Evolutionary conservation across 2,888 invertebrate genomes (phyloP).

Genomic region (Terebella lapidaria): DNA sequence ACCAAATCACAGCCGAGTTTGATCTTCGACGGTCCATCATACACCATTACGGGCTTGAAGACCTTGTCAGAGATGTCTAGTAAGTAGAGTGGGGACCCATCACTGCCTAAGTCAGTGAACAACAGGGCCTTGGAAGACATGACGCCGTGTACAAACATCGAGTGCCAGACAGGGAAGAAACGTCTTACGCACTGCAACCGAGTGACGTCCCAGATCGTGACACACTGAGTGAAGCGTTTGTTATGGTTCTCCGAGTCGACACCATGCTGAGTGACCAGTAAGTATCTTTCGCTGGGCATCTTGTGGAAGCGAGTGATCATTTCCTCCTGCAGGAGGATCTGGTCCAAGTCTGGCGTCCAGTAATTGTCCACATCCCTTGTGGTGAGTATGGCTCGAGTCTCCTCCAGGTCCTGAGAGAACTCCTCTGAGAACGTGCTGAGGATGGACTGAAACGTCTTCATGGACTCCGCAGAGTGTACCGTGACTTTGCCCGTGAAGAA

Average conservation of each 20-base stretch:
- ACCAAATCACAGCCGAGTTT: background rate
- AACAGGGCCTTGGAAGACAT: background rate
- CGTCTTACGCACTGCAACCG: conserved; percentile 15
- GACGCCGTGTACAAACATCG: background rate
- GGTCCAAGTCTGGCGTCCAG: conserved; percentile 12
- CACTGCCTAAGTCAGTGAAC: background rate
- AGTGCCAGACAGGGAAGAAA: conserved; percentile 10
- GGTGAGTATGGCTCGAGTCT: conserved; percentile 7
- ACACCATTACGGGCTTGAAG: background rate
- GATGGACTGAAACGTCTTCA: conserved; percentile 3
- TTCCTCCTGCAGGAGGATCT: background rate
- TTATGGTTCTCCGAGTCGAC: background rate
- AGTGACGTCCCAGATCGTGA: conserved; percentile 18
- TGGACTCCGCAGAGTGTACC: conserved; percentile 3
- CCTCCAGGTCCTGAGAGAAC: background rate
- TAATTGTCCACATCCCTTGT: conserved; percentile 15
- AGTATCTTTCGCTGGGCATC: conserved; percentile 6
- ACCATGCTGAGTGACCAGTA: conserved; percentile 12
- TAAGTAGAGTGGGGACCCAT: background rate
- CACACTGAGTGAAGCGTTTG: conserved; percentile 1
- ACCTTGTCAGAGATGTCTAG: background rate
- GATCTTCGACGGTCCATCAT: background rate
- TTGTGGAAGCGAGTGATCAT: conserved; percentile 6
- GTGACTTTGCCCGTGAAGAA: conserved; percentile 21
- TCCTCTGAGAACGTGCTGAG: conserved; percentile 7